Conservation (phyloP, 2,888 invertebrate species). For the Machimus rusticus region DNA sequence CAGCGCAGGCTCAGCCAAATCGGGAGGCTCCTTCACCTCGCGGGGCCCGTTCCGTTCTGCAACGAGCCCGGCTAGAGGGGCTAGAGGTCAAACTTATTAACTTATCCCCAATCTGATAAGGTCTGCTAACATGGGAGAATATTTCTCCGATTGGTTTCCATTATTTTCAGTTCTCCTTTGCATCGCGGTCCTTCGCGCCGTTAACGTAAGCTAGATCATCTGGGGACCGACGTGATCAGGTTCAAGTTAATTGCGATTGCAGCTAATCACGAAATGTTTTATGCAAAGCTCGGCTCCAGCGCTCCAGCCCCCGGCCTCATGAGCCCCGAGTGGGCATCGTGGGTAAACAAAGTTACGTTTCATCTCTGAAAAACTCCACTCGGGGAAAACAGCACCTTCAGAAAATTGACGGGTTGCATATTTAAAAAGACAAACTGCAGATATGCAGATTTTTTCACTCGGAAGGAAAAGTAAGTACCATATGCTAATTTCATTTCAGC, state of each 20-base stretch:
- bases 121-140: constrained; percentile 12
- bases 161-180: constrained; percentile 33
- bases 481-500: background rate
- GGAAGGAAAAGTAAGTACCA: background rate
- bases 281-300: background rate
- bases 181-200: background rate
- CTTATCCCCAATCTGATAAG: constrained; percentile 28
- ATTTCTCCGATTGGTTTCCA: constrained; percentile 32
- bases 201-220: constrained; percentile 13
- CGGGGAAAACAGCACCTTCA: background rate
- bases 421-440: background rate
- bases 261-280: constrained; percentile 8
- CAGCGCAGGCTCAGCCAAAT: background rate
- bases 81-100: constrained; percentile 36
- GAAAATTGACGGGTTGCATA: background rate
- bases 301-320: background rate
- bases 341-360: background rate
- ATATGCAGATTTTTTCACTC: background rate
- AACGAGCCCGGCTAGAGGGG: background rate
- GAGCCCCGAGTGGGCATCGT: background rate
- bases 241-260: constrained; percentile 26
- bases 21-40: background rate
- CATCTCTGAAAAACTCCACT: background rate
- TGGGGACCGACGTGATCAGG: constrained; percentile 7
- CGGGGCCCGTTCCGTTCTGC: background rate